Conservation (phyloP, 2,797 vertebrate genomes). For the Mormyrus hasselquistii region DNA sequence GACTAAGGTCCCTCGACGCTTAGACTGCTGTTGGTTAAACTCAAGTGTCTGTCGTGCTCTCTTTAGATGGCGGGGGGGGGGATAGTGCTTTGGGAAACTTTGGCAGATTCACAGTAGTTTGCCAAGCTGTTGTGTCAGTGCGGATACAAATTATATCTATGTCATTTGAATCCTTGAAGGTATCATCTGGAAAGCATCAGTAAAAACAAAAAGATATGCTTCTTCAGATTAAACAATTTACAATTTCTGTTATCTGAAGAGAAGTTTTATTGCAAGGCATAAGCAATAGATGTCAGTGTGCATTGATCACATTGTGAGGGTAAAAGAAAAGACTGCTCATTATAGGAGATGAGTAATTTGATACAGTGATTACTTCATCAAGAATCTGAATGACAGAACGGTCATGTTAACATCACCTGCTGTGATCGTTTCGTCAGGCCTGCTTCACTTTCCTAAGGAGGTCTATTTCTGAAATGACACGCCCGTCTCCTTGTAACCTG, state of each 20-base stretch:
- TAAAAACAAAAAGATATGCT: not conserved
- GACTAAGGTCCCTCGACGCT: not conserved
- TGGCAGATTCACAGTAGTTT: not conserved
- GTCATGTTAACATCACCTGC: not conserved
- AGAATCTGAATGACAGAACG: not conserved
- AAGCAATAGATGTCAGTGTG: not conserved
- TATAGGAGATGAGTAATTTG: not conserved
- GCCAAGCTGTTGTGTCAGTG: not conserved
- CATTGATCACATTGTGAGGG: not conserved
- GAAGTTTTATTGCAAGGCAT: not conserved
- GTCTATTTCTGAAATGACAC: not conserved
- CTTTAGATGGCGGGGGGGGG: not conserved
- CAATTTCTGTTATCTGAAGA: not conserved
- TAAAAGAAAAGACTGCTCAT: not conserved
- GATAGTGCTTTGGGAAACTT: not conserved
- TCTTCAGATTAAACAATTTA: not conserved
- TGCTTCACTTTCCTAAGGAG: not conserved
- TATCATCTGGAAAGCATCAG: not conserved
- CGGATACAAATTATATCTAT: not conserved
- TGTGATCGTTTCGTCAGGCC: not conserved
- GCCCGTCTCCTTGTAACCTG: not conserved
- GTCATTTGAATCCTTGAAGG: not conserved
- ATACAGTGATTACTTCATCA: slow-evolving; percentile 6
- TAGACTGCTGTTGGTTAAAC: slow-evolving; percentile 10
- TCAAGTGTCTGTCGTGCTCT: not conserved